These are phyloP conservation scores for Clarias magur DNA, from an alignment of 2,113 vertebrate genomes.

Conservation along the genomic window DNA sequence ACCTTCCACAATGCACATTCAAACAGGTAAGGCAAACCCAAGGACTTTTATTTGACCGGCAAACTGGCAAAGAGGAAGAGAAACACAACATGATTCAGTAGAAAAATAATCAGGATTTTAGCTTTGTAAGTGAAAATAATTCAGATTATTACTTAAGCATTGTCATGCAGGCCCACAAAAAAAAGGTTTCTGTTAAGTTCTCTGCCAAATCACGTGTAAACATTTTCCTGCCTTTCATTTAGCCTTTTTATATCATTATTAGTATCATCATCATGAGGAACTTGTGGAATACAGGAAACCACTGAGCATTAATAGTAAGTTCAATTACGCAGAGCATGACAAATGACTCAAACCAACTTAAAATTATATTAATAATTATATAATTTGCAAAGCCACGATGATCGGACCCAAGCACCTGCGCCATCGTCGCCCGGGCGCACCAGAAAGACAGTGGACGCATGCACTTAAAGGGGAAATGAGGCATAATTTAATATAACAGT, in stretches of 20 bases:
- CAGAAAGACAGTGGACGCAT: no score
- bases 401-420: no score
- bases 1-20: constrained; percentile 97
- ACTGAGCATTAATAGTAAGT: background rate
- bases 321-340: no score
- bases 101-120: background rate
- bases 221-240: background rate
- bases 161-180: background rate
- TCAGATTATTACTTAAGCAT: background rate
- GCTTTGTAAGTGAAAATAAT: background rate
- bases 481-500: no score
- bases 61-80: constrained; percentile 76
- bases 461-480: no score
- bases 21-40: constrained; percentile 97
- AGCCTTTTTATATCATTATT: background rate
- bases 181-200: no score
- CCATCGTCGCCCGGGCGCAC: no score
- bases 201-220: background rate
- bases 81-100: background rate
- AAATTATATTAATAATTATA: no score
- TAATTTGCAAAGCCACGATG: no score
- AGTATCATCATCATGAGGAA: no score
- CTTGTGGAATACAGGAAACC: background rate
- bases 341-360: background rate
- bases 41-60: constrained; percentile 96